A percentile compares a stretch with the other conserved stretches of the same genome.
Evolutionary conservation across 37 sponge, comb jelly and placozoan genomes (phyloP).

Genomic region (Diacarnus erythraeanus): DNA sequence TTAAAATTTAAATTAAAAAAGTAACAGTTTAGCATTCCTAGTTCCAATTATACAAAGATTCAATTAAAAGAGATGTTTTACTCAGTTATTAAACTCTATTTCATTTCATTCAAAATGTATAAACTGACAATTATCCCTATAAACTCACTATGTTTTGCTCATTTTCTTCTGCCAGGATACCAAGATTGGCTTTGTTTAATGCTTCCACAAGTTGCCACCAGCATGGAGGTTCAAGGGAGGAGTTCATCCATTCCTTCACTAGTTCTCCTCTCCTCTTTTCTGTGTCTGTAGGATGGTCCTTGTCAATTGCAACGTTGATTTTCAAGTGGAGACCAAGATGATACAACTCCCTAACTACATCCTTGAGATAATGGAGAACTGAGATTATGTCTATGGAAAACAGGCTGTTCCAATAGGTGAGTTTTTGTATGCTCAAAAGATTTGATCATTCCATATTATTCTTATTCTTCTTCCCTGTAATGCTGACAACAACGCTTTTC

Average conservation of each 20-base stretch:
- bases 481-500: not conserved
- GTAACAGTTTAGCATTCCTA: too few relatives aligned
- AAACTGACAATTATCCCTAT: too few relatives aligned
- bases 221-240: not conserved
- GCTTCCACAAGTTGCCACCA: constrained; percentile 11
- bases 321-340: constrained; percentile 2
- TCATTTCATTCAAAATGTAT: too few relatives aligned
- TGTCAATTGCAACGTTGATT: too few relatives aligned
- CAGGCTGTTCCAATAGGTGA: not conserved
- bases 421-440: not conserved
- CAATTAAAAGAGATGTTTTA: too few relatives aligned
- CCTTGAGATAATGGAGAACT: not conserved
- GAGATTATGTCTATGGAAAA: not conserved
- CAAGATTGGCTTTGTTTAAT: not conserved
- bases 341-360: not conserved
- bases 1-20: too few relatives aligned
- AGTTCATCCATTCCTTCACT: constrained; percentile 1
- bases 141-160: not conserved
- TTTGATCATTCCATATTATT: not conserved
- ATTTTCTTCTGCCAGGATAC: not conserved
- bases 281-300: not conserved
- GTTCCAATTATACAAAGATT: too few relatives aligned
- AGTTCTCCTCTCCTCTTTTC: not conserved
- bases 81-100: too few relatives aligned
- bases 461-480: not conserved